Evolutionary conservation across 2,113 vertebrate genomes (phyloP).

Genomic region (Benitochromis conjunctus): DNA sequence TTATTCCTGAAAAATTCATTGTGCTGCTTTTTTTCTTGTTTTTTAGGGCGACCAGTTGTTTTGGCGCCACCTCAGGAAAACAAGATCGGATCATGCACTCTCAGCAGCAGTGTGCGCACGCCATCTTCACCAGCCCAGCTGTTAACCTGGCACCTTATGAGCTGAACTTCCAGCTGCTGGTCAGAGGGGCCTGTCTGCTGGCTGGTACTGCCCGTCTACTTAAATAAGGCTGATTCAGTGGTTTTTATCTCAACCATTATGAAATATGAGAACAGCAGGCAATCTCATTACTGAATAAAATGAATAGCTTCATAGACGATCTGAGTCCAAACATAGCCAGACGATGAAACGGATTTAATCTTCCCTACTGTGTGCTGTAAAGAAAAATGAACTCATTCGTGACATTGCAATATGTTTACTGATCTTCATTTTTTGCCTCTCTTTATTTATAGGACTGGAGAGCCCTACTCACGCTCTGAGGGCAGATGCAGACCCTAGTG

Average conservation of each 20-base stretch:
- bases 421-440: not conserved
- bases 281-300: not conserved
- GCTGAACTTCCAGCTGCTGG: conserved; percentile 91
- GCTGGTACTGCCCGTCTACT: conserved; percentile 76
- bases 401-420: not conserved
- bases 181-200: conserved; percentile 91
- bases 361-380: not conserved
- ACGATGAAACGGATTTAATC: not conserved
- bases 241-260: not conserved
- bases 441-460: conserved; percentile 80
- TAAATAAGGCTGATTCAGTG: not conserved
- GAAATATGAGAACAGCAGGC: not conserved
- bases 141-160: conserved; percentile 86
- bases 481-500: conserved; percentile 88
- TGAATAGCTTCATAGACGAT: not conserved
- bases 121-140: conserved; percentile 81
- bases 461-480: conserved; percentile 90
- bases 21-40: not conserved
- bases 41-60: conserved; percentile 89
- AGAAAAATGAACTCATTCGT: not conserved
- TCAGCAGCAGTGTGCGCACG: conserved; percentile 59
- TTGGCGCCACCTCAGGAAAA: conserved; percentile 75
- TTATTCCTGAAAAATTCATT: not conserved
- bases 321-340: not conserved
- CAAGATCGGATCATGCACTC: conserved; percentile 47